Evolutionary conservation across 2,888 invertebrate species (phyloP).

Genomic region (Philereme transversata): DNA sequence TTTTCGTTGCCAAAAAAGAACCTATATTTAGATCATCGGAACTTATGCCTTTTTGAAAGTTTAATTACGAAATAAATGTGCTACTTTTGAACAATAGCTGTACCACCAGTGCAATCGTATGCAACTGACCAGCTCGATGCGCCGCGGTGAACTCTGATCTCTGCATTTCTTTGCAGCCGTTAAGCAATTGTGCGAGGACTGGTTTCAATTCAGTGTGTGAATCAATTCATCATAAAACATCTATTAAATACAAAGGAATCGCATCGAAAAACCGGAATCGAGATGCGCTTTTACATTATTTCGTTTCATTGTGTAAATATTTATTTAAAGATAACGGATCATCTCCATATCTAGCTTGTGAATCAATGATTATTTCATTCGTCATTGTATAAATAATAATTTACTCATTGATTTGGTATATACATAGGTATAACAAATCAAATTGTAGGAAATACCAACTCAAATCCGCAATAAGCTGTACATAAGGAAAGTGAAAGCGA

Average conservation of each 20-base stretch:
- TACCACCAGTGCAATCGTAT: conserved; percentile 43
- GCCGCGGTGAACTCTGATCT: conserved; percentile 67
- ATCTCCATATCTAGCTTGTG: neutral
- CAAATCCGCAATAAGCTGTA: conserved; percentile 21
- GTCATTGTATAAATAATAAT: too few relatives aligned
- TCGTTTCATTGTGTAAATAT: conserved; percentile 27
- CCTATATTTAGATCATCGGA: neutral
- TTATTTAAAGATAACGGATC: conserved; percentile 11
- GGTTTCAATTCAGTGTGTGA: conserved; percentile 62
- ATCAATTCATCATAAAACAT: conserved; percentile 56
- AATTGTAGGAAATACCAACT: too few relatives aligned
- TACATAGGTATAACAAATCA: neutral
- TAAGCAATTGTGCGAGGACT: conserved; percentile 64
- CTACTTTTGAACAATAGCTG: conserved; percentile 41
- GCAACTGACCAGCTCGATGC: conserved; percentile 43
- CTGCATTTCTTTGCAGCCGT: conserved; percentile 48
- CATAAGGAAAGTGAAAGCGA: conserved; percentile 43
- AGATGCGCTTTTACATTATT: conserved; percentile 44
- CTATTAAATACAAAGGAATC: conserved; percentile 48
- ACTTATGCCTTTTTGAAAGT: neutral
- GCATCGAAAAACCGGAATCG: conserved; percentile 50
- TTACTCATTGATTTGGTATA: neutral
- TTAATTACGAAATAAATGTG: conserved; percentile 33
- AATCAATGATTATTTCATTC: neutral
- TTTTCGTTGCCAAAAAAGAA: neutral